Base-by-base conservation (phyloP, 2,888 invertebrate species). In the Chloroclystis v-ata region DNA sequence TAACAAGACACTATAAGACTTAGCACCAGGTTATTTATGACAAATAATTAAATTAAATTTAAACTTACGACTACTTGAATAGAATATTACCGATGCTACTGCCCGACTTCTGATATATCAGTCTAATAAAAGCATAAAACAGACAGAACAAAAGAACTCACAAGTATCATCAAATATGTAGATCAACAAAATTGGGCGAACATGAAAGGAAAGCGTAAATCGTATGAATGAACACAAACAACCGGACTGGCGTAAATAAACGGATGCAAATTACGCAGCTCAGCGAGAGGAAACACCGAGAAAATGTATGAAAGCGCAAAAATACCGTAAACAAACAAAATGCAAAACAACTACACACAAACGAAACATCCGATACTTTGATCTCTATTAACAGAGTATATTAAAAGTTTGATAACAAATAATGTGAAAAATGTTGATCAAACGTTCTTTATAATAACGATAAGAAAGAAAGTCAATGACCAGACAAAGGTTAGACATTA, bases 181-280 rank as follows among this genome's bases (percentile, higher is more conserved):
- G 30, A 14, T 28, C 44, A 47, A 26, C 43, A 30, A 59, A 57
- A 55, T 51, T 53, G 37, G 38, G 47, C 49, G 47, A 54, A 47
- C 50, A 57, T 49, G 53, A 56, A 56, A 51, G 43, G 70, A 72
- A 73, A 69, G 58, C 53, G 62, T 60, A 68, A 69, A 73, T 65
- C 59, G 57, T 69, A 73, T 63, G 65, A 70, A 65, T 63, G 64
- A 65, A 60, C 72, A 72, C 63, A 72, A 69, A 68, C 56, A 57
- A 55, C 52, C 52, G n/a, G 20, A 69, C 66, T 82, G 60, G 78
- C 83, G 81, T 75, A 79, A 75, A 83, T 81, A 83, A 83, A 72
- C 63, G 74, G 59, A 68, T 61, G 60, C 54, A 71, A 65, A 76
- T 80, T 77, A 76, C 59, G 54, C 55, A 63, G 66, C 42, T 53